Conservation (phyloP, 2,888 invertebrate species). For the Acleris sparsana region DNA sequence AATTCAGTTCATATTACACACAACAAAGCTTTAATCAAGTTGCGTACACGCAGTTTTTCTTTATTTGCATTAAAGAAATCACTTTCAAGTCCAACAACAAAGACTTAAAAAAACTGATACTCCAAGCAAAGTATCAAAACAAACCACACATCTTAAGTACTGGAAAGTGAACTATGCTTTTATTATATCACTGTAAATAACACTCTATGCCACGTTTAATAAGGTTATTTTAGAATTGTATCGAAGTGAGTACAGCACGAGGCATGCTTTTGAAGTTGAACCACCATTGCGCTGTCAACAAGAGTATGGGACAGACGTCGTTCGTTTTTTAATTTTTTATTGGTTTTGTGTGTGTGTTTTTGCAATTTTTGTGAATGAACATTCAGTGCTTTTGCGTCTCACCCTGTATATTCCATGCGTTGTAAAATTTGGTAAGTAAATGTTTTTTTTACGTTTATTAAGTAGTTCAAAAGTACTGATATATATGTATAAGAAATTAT, state of each 20-base stretch:
- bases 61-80: conserved; percentile 28
- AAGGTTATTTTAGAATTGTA: conserved; percentile 13
- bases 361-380: neutral
- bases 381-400: neutral
- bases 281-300: conserved; percentile 25
- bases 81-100: conserved; percentile 30
- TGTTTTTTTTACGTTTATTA: too few relatives aligned
- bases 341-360: conserved; percentile 20
- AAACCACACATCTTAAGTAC: conserved; percentile 33
- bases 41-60: conserved; percentile 21
- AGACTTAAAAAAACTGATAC: conserved; percentile 21
- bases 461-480: too few relatives aligned
- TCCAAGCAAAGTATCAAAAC: conserved; percentile 32
- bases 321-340: conserved; percentile 11
- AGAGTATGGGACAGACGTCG: conserved; percentile 25
- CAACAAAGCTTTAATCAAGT: conserved; percentile 10
- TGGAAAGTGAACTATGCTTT: conserved; percentile 37
- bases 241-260: conserved; percentile 14
- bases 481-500: too few relatives aligned
- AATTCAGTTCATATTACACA: conserved; percentile 10
- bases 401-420: too few relatives aligned
- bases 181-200: conserved; percentile 5
- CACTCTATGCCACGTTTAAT: neutral
- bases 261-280: conserved; percentile 5
- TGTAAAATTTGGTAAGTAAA: too few relatives aligned